phyloP scores from a whole-genome alignment of 2,888 invertebrate species.

The Polydesmus complanatus region DNA sequence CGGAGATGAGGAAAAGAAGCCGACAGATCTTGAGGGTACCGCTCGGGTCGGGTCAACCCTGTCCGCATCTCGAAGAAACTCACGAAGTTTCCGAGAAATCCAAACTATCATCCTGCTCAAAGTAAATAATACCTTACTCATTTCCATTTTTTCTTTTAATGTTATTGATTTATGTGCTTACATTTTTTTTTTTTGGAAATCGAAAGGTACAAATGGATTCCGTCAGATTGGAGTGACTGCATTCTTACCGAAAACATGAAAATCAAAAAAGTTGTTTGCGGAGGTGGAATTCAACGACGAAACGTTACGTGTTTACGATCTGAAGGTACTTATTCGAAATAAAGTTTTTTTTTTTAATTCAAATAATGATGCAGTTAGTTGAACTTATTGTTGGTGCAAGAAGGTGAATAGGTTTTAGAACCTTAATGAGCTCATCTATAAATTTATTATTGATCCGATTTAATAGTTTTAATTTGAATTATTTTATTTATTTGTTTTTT shows the following conservation, averaged over 20 bases:
- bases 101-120: conserved; percentile 28
- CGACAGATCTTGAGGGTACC: conserved; percentile 29
- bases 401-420: no score
- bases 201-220: conserved; percentile 42
- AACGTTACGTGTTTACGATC: conserved; percentile 42
- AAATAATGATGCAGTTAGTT: neutral
- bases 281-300: conserved; percentile 45
- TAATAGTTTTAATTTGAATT: neutral
- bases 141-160: neutral
- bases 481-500: neutral
- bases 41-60: conserved; percentile 30
- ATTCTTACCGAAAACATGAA: conserved; percentile 24
- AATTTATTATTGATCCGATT: no score
- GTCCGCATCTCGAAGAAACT: conserved; percentile 31
- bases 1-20: conserved; percentile 29
- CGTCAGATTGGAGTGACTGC: conserved; percentile 42
- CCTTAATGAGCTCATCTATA: no score
- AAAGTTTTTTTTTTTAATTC: neutral
- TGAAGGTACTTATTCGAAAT: conserved; percentile 11
- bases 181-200: neutral
- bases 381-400: no score
- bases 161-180: neutral
- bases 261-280: conserved; percentile 34
- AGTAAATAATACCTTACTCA: conserved; percentile 5
- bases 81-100: conserved; percentile 27